These are phyloP conservation scores for Tiliacea citrago DNA, from an alignment of 2,888 invertebrate genomes.

Conservation along the genomic window DNA sequence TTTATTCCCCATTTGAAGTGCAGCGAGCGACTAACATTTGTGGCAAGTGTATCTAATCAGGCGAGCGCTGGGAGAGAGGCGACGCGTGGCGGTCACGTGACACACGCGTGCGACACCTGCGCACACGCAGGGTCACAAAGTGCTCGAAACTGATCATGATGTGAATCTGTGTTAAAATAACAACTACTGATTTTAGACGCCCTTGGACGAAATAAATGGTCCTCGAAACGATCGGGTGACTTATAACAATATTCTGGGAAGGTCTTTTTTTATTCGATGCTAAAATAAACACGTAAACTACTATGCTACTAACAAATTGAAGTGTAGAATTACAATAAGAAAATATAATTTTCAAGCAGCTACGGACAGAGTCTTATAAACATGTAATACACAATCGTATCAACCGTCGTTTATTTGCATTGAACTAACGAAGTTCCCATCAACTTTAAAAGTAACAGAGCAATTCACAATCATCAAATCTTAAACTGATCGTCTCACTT, in stretches of 20 bases:
- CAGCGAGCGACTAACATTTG: constrained; percentile 79
- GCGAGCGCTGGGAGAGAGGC: constrained; percentile 60
- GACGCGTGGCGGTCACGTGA: constrained; percentile 76
- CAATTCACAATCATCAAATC: constrained; percentile 12
- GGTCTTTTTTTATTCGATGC: not conserved
- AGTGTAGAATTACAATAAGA: not conserved
- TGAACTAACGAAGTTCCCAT: not conserved
- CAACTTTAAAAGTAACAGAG: not conserved
- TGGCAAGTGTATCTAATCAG: constrained; percentile 86
- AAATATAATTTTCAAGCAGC: not conserved
- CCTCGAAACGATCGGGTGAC: constrained; percentile 46
- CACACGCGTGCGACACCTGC: constrained; percentile 82
- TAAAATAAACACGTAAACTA: constrained; percentile 19
- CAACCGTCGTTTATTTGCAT: not conserved
- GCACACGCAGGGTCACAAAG: constrained; percentile 58
- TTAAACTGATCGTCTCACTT: constrained; percentile 25
- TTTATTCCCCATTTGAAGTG: constrained; percentile 79
- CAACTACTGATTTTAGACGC: constrained; percentile 56
- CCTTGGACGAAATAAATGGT: constrained; percentile 44
- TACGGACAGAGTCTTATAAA: no score
- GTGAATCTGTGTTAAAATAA: constrained; percentile 64
- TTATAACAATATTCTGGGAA: constrained; percentile 46
- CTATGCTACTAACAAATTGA: not conserved
- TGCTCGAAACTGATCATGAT: constrained; percentile 50
- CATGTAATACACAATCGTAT: not conserved